These are phyloP conservation scores for Plagodis pulveraria DNA, from an alignment of 2,888 invertebrate genomes.

Conservation along the genomic window DNA sequence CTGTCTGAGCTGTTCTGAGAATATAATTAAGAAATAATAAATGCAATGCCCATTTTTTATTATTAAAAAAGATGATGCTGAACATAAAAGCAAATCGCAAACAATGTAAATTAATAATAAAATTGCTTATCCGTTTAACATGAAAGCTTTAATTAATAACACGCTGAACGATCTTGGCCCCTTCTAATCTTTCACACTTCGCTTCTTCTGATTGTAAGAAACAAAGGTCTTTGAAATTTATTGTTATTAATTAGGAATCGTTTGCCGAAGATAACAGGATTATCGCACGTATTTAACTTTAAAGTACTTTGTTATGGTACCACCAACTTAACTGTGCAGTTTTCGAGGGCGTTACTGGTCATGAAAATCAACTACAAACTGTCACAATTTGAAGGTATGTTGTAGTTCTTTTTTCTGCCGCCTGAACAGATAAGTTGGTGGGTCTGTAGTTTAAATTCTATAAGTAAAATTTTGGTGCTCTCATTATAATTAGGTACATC, in stretches of 20 bases:
- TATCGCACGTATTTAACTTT: slow-evolving; percentile 68
- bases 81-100: not conserved
- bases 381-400: too few relatives aligned
- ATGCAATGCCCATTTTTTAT: too few relatives aligned
- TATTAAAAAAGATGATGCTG: not conserved
- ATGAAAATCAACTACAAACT: too few relatives aligned
- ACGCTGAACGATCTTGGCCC: slow-evolving; percentile 54
- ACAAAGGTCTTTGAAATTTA: slow-evolving; percentile 62
- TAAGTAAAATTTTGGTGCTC: slow-evolving; percentile 1
- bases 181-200: slow-evolving; percentile 67
- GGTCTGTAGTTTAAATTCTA: slow-evolving; percentile 25
- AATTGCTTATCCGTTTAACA: slow-evolving; percentile 37
- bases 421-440: too few relatives aligned
- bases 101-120: slow-evolving; percentile 23
- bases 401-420: too few relatives aligned
- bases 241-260: slow-evolving; percentile 73
- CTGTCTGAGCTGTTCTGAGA: too few relatives aligned
- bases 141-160: slow-evolving; percentile 37
- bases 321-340: too few relatives aligned
- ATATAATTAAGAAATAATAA: too few relatives aligned
- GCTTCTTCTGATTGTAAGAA: slow-evolving; percentile 49
- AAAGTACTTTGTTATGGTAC: slow-evolving; percentile 54
- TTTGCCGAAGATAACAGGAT: slow-evolving; percentile 67
- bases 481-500: too few relatives aligned
- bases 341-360: too few relatives aligned